Evolutionary conservation across 2,113 vertebrate genomes (phyloP).

Genomic region (Siphamia tubifer): DNA sequence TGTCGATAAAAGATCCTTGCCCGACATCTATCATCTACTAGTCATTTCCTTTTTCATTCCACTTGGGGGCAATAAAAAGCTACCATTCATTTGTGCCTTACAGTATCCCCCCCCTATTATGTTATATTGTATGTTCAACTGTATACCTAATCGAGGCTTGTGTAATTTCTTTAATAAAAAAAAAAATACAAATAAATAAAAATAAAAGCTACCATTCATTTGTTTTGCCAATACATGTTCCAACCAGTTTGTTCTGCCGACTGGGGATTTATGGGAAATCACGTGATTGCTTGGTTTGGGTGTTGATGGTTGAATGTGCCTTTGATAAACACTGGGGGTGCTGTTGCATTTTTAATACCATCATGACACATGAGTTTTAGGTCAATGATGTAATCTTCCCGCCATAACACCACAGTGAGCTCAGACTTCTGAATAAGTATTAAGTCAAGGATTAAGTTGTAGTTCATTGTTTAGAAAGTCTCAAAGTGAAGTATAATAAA

Average conservation of each 20-base stretch:
- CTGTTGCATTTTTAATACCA: slow-evolving; percentile 2
- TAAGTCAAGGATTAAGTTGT: too few relatives aligned
- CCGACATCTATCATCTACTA: too few relatives aligned
- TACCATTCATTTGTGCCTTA: neutral
- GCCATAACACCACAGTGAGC: neutral
- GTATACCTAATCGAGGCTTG: too few relatives aligned
- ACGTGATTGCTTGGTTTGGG: neutral
- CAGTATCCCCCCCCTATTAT: too few relatives aligned
- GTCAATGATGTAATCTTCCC: neutral
- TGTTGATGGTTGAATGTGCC: neutral
- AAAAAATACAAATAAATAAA: too few relatives aligned
- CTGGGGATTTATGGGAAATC: slow-evolving; percentile 40
- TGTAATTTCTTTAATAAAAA: too few relatives aligned
- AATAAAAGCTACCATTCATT: neutral
- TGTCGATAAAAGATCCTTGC: too few relatives aligned
- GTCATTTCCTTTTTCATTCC: neutral
- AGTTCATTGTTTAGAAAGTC: neutral
- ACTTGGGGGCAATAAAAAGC: slow-evolving; percentile 26
- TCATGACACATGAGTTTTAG: too few relatives aligned
- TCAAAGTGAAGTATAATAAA: neutral
- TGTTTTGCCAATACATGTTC: neutral
- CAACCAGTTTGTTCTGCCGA: neutral
- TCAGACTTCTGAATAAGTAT: neutral
- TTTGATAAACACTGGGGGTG: neutral
- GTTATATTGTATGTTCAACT: too few relatives aligned